phyloP scores from a whole-genome alignment of 1,140 invertebrate species.

The Vollenhovia emeryi region DNA sequence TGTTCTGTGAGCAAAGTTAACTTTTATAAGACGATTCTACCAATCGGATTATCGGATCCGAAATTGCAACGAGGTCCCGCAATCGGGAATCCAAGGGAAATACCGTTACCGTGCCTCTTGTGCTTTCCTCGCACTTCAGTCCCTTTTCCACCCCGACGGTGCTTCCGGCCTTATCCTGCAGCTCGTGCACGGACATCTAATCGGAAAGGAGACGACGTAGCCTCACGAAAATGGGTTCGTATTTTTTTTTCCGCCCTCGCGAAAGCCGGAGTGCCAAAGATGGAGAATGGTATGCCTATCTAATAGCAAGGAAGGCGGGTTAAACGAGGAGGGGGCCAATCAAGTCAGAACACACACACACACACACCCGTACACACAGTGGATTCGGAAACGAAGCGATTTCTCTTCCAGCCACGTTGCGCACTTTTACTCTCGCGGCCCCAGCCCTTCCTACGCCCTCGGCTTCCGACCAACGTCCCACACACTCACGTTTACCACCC shows the following conservation, averaged over 20 bases:
- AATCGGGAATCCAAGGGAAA: conserved; percentile 47
- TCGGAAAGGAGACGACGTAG: conserved; percentile 62
- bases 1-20: neutral
- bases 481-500: conserved; percentile 2
- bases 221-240: conserved; percentile 60
- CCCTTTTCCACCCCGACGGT: neutral
- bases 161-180: conserved; percentile 38
- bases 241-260: conserved; percentile 30
- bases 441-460: neutral
- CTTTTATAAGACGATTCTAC: neutral
- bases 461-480: neutral
- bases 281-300: conserved; percentile 47
- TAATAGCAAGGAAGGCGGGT: conserved; percentile 26
- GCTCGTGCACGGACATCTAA: conserved; percentile 61
- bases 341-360: conserved; percentile 76
- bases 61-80: conserved; percentile 12
- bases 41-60: conserved; percentile 1
- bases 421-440: conserved; percentile 59
- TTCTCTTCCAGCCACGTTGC: conserved; percentile 79
- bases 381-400: conserved; percentile 80
- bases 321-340: conserved; percentile 69
- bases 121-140: neutral
- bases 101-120: conserved; percentile 23
- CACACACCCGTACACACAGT: conserved; percentile 76
- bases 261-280: conserved; percentile 40